Percentiles rank a stretch among this genome's conserved stretches.
Evolutionary conservation across 2,888 invertebrate genomes (phyloP).

Genomic region (Ecliptopera silaceata): DNA sequence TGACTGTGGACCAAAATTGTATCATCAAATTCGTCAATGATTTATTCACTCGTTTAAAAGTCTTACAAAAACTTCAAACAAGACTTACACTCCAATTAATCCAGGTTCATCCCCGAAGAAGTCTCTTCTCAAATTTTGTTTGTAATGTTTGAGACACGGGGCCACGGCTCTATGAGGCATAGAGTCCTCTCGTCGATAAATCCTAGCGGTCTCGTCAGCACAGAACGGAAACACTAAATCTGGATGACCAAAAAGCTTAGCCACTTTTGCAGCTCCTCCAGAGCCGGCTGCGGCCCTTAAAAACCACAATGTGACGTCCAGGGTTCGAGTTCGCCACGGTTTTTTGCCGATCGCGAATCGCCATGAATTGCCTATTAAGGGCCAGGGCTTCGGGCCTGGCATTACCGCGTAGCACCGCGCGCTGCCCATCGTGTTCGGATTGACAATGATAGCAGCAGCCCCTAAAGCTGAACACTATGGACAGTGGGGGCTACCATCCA

Average conservation of each 20-base stretch:
- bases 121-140: constrained; percentile 85
- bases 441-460: constrained; percentile 63
- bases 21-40: constrained; percentile 1
- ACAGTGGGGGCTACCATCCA: constrained; percentile 65
- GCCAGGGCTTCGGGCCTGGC: constrained; percentile 89
- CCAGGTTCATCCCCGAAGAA: constrained; percentile 89
- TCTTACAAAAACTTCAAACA: background rate
- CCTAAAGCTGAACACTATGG: constrained; percentile 47
- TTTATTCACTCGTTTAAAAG: background rate
- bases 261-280: constrained; percentile 84
- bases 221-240: constrained; percentile 89
- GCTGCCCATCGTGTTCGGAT: constrained; percentile 64
- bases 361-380: constrained; percentile 91
- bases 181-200: constrained; percentile 87
- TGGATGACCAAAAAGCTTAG: constrained; percentile 89
- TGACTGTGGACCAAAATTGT: constrained; percentile 82
- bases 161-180: constrained; percentile 89
- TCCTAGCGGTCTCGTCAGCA: constrained; percentile 87
- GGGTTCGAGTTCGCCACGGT: constrained; percentile 80
- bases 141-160: constrained; percentile 88
- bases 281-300: constrained; percentile 72
- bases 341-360: constrained; percentile 85
- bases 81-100: constrained; percentile 88
- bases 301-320: constrained; percentile 78
- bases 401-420: constrained; percentile 84